Evolutionary conservation across 2,888 invertebrate species (phyloP).

Genomic region (Eubasilissa splendida): DNA sequence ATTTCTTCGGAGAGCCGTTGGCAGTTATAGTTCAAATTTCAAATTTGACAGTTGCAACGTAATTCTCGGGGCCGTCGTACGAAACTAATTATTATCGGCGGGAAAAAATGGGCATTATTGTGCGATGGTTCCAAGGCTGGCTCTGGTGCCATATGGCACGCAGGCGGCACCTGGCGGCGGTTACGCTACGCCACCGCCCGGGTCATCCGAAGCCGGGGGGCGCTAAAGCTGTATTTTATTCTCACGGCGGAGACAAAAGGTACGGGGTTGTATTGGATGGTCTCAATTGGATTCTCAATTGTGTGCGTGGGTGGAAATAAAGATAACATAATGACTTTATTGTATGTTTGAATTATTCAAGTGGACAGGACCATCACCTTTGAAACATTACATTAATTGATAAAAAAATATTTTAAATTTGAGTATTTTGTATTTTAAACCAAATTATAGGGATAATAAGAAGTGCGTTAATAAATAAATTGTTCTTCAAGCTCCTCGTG

Average conservation of each 20-base stretch:
- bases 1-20: neutral
- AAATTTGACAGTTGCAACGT: constrained; percentile 26
- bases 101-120: constrained; percentile 14
- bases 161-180: constrained; percentile 47
- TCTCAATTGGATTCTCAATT: constrained; percentile 11
- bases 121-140: constrained; percentile 40
- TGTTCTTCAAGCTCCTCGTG: too few species aligned
- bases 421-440: too few species aligned
- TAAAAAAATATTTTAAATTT: too few species aligned
- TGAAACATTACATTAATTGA: too few species aligned
- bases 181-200: constrained; percentile 4
- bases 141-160: constrained; percentile 52
- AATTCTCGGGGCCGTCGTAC: constrained; percentile 35
- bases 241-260: constrained; percentile 22
- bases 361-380: too few species aligned
- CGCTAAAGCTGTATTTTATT: constrained; percentile 19
- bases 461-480: too few species aligned
- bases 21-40: constrained; percentile 17
- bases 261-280: constrained; percentile 13
- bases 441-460: too few species aligned
- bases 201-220: constrained; percentile 21
- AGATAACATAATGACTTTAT: too few species aligned
- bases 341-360: too few species aligned
- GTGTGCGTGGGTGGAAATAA: neutral
- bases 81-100: constrained; percentile 42